These are phyloP conservation scores for Phalacrocorax pelagicus DNA, from an alignment of 2,113 vertebrate genomes.

Conservation along the genomic window DNA sequence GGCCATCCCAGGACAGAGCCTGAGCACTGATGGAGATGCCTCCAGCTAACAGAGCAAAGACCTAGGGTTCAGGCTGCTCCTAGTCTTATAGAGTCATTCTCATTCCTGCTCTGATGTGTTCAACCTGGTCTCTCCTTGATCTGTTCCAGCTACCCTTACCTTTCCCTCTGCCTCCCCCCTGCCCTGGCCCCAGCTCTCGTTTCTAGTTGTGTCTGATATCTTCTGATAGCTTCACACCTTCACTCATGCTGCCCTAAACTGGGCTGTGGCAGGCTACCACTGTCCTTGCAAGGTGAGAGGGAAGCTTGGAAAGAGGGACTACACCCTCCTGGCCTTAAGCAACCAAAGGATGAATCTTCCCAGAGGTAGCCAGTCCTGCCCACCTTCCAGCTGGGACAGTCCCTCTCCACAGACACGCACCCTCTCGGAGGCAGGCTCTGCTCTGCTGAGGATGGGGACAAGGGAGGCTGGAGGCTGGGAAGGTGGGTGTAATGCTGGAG, in stretches of 20 bases:
- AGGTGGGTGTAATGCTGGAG: not conserved
- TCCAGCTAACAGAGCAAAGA: not conserved
- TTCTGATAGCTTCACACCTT: not conserved
- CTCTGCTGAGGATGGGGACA: not conserved
- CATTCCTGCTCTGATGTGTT: not conserved
- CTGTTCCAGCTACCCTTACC: not conserved
- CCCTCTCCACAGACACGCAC: not conserved
- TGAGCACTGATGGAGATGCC: not conserved
- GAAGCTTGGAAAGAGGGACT: not conserved
- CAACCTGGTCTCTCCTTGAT: not conserved
- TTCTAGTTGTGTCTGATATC: not conserved
- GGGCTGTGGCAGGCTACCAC: not conserved
- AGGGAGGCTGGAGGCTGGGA: not conserved
- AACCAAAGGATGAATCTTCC: not conserved
- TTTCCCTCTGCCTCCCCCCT: not conserved
- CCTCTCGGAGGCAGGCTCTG: not conserved
- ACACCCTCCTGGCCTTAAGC: not conserved
- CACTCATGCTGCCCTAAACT: not conserved
- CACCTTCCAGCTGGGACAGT: not conserved
- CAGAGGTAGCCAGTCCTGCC: not conserved
- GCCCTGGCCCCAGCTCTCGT: not conserved
- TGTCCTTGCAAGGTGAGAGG: not conserved
- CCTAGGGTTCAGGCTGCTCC: not conserved
- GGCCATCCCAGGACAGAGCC: not conserved
- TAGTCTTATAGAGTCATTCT: not conserved